phyloP scores from a whole-genome alignment of 2,888 invertebrate species.

The Archips crataeganus region DNA sequence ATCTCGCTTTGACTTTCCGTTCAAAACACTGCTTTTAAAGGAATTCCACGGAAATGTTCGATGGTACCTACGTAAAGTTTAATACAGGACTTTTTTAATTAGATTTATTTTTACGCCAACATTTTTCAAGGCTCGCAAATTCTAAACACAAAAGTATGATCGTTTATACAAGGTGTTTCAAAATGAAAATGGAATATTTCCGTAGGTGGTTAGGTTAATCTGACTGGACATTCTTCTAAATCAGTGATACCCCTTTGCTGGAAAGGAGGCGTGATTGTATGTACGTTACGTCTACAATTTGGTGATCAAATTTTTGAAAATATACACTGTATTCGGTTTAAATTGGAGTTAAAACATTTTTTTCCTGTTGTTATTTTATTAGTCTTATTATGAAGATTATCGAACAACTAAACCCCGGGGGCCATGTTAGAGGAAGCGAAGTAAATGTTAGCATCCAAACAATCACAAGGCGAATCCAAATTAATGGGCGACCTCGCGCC shows the following conservation, averaged over 20 bases:
- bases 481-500: slow-evolving; percentile 62
- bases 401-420: not conserved
- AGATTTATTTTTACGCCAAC: slow-evolving; percentile 3
- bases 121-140: not conserved
- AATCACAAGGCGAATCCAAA: slow-evolving; percentile 62
- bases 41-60: not conserved
- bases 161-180: too few species aligned
- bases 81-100: not conserved
- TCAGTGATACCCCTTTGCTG: too few species aligned
- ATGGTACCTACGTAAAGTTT: not conserved
- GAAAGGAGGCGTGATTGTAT: too few species aligned
- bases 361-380: not conserved
- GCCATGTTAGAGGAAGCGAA: slow-evolving; percentile 36
- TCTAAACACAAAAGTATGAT: not conserved
- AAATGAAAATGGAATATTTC: too few species aligned
- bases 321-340: too few species aligned
- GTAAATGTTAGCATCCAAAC: slow-evolving; percentile 52
- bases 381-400: not conserved
- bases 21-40: not conserved
- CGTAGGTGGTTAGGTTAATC: too few species aligned
- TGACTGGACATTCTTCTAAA: too few species aligned
- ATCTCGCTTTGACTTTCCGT: not conserved
- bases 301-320: too few species aligned
- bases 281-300: too few species aligned
- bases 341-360: too few species aligned